Evolutionary conservation across 1,140 invertebrate genomes (phyloP), one percentile per base, ranked within the genome.

Genomic region (Eriosoma lanigerum): DNA sequence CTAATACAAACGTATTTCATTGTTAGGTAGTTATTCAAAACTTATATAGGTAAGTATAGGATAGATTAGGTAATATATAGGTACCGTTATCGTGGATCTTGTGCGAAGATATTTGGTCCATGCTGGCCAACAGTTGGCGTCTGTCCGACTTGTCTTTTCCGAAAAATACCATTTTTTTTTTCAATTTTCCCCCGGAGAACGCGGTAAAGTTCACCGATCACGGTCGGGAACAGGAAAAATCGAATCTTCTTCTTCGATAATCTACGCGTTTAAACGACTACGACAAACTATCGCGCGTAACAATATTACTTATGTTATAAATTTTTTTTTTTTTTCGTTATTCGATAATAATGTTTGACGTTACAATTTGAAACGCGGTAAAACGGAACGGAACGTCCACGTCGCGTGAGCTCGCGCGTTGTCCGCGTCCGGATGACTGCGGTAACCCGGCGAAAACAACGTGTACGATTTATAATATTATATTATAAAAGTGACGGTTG

Each of bases 21-120:
- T n/a, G n/a, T n/a, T n/a, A n/a, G n/a, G n/a, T n/a, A n/a, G n/a
- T n/a, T n/a, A n/a, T n/a, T n/a, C n/a, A n/a, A n/a, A n/a, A n/a
- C n/a, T n/a, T 38, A 38, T 38, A 38, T 38, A 38, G 32, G 32
- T 38, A 38, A 3, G 8, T 8, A 38, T 38, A 38, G 32, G 32
- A 38, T 8, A 38, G n/a, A n/a, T n/a, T 38, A n/a, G n/a, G 2
- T 54, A 15, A 54, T 6, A 54, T 54, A n/a, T 15, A n/a, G 32
- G 12, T 56, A 78, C 75, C 75, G 54, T 78, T 78, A 0, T 78
- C 75, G 56, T 78, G 75, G n/a, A 78, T 10, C 54, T 62, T 78
- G 32, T 21, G 75, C 32, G 38, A 62, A 38, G 75, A 29, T 6
- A 78, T 29, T 15, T 78, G 75, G 26, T 72, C 75, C 75, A 62